Base-by-base conservation (phyloP, 2,797 vertebrate species). In the Gymnothorax javanicus region DNA sequence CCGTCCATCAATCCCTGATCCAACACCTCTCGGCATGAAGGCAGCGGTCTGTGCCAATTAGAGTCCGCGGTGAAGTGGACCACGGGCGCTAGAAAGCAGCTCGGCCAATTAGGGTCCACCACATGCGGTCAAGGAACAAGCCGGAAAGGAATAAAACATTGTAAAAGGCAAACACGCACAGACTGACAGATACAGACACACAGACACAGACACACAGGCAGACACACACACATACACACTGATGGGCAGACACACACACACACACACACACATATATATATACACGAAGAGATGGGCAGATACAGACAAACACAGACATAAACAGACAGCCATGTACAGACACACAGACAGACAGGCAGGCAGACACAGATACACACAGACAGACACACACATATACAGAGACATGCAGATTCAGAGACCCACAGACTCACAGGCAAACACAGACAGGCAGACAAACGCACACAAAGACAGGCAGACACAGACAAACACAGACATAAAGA, bases 41-140 rank as follows among this genome's bases (percentile, higher is more conserved):
- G 90, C 87, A 89, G 91, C 89, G 89, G 82, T 83, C 89, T 43
- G 92, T 92, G 95, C 95, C 96, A 96, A 96, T 96, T 94, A 97
- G 94, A 91, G 90, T 93, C 92, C 81, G 87, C 92, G 93, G 93
- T 94, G 93, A 94, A 89, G 85, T 87, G 87, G 91, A 87, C 91
- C 56, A 86, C 92, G 79, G 88, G 91, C 95, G 89, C 93, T 92
- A 94, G 89, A 93, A 91, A 91, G 89, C 71, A 91, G 89, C 90
- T 89, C 89, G 90, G 94, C 95, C 96, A 96, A 96, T 97, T 96
- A 96, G 87, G 93, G 89, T 77, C 89, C 92, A 92, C 92, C 90
- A 86, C 87, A 23, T 20, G 89, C 91, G 89, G 60, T 89, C 93
- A 89, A 50, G 89, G 91, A 79, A 88, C 13, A 43, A 50, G 73